Percentiles rank a stretch among this genome's conserved stretches.
phyloP scores from a whole-genome alignment of 64 coral and sea anemone species.

The Pocillopora damicornis region DNA sequence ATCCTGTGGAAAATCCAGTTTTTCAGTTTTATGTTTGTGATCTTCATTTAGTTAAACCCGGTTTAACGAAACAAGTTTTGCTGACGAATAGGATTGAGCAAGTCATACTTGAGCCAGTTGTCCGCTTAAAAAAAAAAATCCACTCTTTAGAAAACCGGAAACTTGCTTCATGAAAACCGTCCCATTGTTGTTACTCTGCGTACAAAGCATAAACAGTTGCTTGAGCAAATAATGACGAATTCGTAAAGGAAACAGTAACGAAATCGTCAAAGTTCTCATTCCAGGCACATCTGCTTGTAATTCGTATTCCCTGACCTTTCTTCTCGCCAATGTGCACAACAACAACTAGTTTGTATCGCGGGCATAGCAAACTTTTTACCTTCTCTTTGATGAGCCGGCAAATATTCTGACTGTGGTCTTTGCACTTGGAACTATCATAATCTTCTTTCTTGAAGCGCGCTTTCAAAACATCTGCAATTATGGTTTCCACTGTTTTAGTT shows the following conservation, averaged over 20 bases:
- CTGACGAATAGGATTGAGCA: too few species aligned
- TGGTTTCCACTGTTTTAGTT: constrained; percentile 9
- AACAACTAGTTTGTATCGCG: constrained; percentile 43
- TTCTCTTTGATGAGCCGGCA: constrained; percentile 44
- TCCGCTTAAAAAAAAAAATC: too few species aligned
- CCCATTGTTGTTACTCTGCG: not conserved
- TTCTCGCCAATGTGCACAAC: constrained; percentile 42
- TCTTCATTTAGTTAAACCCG: too few species aligned
- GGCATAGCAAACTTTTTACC: constrained; percentile 16
- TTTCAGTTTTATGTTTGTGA: too few species aligned
- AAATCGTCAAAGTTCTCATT: constrained; percentile 42
- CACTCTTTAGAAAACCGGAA: too few species aligned
- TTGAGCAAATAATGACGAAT: constrained; percentile 49
- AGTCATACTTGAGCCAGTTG: too few species aligned
- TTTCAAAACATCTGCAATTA: constrained; percentile 11
- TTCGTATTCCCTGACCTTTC: constrained; percentile 38
- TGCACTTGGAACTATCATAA: constrained; percentile 31
- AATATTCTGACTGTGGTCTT: constrained; percentile 12
- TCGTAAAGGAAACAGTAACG: constrained; percentile 20
- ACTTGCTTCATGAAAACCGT: too few species aligned
- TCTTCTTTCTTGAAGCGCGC: constrained; percentile 1
- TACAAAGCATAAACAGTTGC: constrained; percentile 53
- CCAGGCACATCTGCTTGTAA: constrained; percentile 53
- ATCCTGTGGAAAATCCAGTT: too few species aligned
- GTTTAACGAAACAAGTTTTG: too few species aligned